Conservation (phyloP, 2,113 vertebrate species). For the Semnornis frantzii region DNA sequence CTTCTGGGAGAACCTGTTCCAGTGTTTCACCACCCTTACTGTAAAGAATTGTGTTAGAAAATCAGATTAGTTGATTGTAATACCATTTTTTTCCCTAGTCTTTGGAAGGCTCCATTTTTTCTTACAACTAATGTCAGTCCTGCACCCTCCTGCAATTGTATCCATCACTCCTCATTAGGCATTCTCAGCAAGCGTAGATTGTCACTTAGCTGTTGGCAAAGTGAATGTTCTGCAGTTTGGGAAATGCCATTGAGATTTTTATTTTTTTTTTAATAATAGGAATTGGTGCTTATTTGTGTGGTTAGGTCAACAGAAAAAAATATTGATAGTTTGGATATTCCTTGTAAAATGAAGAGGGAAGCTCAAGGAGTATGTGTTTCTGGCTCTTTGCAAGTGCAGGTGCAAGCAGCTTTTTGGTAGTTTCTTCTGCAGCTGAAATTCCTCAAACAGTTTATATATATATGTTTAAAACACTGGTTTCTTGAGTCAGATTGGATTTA, state of each 20-base stretch:
- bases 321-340: not conserved
- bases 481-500: not conserved
- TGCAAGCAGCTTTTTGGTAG: not conserved
- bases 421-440: not conserved
- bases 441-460: not conserved
- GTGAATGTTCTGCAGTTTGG: conserved; percentile 12
- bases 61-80: not conserved
- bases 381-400: not conserved
- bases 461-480: not conserved
- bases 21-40: too few relatives aligned
- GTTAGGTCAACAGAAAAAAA: conserved; percentile 21
- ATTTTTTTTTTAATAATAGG: not conserved
- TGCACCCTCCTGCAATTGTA: not conserved
- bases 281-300: not conserved
- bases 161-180: conserved; percentile 29
- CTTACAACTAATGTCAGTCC: not conserved
- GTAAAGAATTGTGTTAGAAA: not conserved
- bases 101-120: not conserved
- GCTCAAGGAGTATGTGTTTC: not conserved
- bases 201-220: conserved; percentile 38
- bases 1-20: too few relatives aligned
- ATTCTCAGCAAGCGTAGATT: not conserved
- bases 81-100: not conserved
- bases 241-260: conserved; percentile 11
- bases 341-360: not conserved